Evolutionary conservation across 2,797 vertebrate genomes (phyloP), one percentile per base, ranked within the genome.

Genomic region (Meda fulgida): DNA sequence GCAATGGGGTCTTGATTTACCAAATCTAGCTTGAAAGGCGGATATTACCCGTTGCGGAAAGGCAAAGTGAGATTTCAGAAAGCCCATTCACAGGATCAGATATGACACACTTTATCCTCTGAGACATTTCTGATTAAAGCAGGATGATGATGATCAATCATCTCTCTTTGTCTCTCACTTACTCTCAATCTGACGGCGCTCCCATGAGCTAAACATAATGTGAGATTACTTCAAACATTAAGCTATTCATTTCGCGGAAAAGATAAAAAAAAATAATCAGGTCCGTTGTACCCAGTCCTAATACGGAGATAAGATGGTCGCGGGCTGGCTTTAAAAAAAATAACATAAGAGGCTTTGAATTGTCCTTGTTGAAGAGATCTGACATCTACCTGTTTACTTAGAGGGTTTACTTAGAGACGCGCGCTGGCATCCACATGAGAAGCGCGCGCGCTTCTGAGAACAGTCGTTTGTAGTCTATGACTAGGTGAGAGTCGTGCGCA

Each of bases 231-330:
- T 94, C 92, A 91, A 94, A 94, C 89, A 92, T 91, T 95, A 95
- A 95, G 93, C 93, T 93, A 93, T 90, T 92, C 87, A 92, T 93
- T 94, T 94, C 92, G 93, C 82, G 85, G 93, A 93, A 89, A 91
- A 93, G 91, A 93, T 94, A 88, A 89, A 94, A 95, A 94, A 89
- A 94, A 95, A 94, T 94, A 95, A 95, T 95, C 94, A 94, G 91
- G 31, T 53, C 76, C 69, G 88, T 91, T 93, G 93, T 93, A 90
- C 89, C 93, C 86, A 78, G 87, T 91, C 91, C 91, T 93, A 94
- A 92, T 90, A 89, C 90, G 88, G 79, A 67, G 85, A 93, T 94
- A 93, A 95, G 92, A 92, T 91, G 92, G 93, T 90, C 93, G 93
- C 88, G 89, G 78, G 87, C 87, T 66, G 89, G 91, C 85, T 91